phyloP scores from a whole-genome alignment of 2,888 invertebrate species.

The Nesidiocoris tenuis region DNA sequence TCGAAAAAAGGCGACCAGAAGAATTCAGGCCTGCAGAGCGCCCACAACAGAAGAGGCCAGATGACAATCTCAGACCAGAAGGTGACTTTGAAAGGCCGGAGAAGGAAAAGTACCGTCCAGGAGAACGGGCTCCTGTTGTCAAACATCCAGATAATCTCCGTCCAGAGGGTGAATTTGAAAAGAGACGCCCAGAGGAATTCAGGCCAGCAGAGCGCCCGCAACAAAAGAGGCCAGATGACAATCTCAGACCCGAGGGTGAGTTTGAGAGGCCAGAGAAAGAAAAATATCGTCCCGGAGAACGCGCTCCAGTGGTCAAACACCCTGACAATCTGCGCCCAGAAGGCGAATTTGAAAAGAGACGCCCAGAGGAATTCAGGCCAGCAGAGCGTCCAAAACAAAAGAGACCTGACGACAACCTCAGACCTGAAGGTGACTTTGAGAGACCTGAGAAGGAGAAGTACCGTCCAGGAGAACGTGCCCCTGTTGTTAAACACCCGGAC shows the following conservation, averaged over 20 bases:
- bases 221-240: slow-evolving; percentile 53
- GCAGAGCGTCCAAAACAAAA: slow-evolving; percentile 46
- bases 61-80: slow-evolving; percentile 56
- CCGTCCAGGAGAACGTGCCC: slow-evolving; percentile 54
- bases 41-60: slow-evolving; percentile 54
- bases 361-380: slow-evolving; percentile 49
- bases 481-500: slow-evolving; percentile 54
- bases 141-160: slow-evolving; percentile 59
- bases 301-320: slow-evolving; percentile 53
- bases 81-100: slow-evolving; percentile 57
- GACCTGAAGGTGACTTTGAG: slow-evolving; percentile 53
- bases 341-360: slow-evolving; percentile 57
- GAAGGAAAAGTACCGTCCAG: slow-evolving; percentile 49
- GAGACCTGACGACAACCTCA: slow-evolving; percentile 59
- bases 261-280: slow-evolving; percentile 53
- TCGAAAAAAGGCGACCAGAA: slow-evolving; percentile 53
- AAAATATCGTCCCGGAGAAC: slow-evolving; percentile 56
- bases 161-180: slow-evolving; percentile 57
- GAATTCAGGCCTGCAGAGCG: slow-evolving; percentile 57
- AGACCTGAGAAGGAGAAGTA: slow-evolving; percentile 55
- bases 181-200: slow-evolving; percentile 54
- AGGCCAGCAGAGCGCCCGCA: slow-evolving; percentile 59
- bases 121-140: slow-evolving; percentile 49
- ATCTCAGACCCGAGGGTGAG: slow-evolving; percentile 52
- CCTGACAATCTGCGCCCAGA: slow-evolving; percentile 58